A percentile compares a stretch with the other conserved stretches of the same genome.
These are phyloP conservation scores for Microplitis manilae DNA, from an alignment of 2,888 invertebrate species.

Conservation along the genomic window DNA sequence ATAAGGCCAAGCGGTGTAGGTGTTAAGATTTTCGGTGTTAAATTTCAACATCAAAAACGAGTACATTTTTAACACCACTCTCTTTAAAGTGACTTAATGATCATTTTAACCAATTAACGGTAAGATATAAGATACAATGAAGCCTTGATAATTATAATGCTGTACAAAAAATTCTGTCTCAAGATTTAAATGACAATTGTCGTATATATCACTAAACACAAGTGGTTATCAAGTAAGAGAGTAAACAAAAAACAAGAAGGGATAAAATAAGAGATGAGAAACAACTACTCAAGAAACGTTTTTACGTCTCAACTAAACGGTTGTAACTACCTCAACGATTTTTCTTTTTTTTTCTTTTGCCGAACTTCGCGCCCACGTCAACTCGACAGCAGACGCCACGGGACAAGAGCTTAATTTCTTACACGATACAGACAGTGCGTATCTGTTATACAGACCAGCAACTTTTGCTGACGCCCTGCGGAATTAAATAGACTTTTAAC, in stretches of 20 bases:
- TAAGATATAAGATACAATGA: too few relatives aligned
- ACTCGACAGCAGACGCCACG: constrained; percentile 44
- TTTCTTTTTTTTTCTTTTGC: constrained; percentile 53
- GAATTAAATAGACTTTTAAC: constrained; percentile 2
- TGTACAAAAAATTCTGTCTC: background rate
- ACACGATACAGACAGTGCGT: constrained; percentile 45
- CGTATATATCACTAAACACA: background rate
- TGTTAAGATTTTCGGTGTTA: too few relatives aligned
- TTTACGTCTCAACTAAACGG: constrained; percentile 62
- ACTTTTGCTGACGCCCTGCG: constrained; percentile 20
- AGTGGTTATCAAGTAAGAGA: constrained; percentile 5
- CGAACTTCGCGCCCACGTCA: constrained; percentile 48
- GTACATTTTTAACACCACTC: too few relatives aligned
- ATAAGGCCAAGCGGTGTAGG: too few relatives aligned
- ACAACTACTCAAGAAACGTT: constrained; percentile 53
- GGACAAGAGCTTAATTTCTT: constrained; percentile 49
- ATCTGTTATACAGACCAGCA: constrained; percentile 29
- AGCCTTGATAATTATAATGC: background rate
- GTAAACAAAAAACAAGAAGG: constrained; percentile 20
- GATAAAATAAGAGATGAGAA: constrained; percentile 29
- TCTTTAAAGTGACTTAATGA: too few relatives aligned
- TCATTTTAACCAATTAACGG: too few relatives aligned
- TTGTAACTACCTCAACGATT: constrained; percentile 53
- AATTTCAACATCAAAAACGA: too few relatives aligned
- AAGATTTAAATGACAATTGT: background rate